Evolutionary conservation across 2,797 vertebrate genomes (phyloP).

Genomic region (Parambassis ranga): DNA sequence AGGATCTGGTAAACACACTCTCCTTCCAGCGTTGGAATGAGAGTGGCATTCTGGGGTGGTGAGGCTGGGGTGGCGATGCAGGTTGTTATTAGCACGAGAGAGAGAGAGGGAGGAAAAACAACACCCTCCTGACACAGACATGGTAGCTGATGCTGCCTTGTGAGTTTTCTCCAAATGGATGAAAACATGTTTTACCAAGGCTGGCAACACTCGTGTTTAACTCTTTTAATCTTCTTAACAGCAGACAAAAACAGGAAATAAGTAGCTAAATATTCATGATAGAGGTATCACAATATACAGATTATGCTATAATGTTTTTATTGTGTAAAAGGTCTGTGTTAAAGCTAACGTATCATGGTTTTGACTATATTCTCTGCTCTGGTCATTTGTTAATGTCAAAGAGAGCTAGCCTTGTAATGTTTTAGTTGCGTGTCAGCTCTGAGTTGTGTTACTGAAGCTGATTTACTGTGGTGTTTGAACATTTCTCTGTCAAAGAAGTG

Average conservation of each 20-base stretch:
- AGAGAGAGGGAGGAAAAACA: slow-evolving; percentile 32
- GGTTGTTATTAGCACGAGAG: slow-evolving; percentile 42
- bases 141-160: slow-evolving; percentile 24
- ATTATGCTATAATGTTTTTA: too few relatives aligned
- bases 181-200: not conserved
- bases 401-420: too few relatives aligned
- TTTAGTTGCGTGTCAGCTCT: too few relatives aligned
- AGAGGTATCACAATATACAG: too few relatives aligned
- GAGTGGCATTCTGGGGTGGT: not conserved
- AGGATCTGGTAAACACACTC: slow-evolving; percentile 52
- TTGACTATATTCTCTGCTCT: too few relatives aligned
- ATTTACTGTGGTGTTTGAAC: too few relatives aligned
- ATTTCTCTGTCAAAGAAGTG: too few relatives aligned
- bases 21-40: slow-evolving; percentile 31
- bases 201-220: not conserved
- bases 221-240: not conserved
- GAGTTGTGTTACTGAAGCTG: too few relatives aligned
- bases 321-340: too few relatives aligned
- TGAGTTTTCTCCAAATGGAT: slow-evolving; percentile 15
- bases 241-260: not conserved
- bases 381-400: too few relatives aligned
- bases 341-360: too few relatives aligned
- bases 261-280: too few relatives aligned
- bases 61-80: slow-evolving; percentile 16
- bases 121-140: slow-evolving; percentile 36